Conservation (phyloP, 2,797 vertebrate genomes). For the Smutsia gigantea region DNA sequence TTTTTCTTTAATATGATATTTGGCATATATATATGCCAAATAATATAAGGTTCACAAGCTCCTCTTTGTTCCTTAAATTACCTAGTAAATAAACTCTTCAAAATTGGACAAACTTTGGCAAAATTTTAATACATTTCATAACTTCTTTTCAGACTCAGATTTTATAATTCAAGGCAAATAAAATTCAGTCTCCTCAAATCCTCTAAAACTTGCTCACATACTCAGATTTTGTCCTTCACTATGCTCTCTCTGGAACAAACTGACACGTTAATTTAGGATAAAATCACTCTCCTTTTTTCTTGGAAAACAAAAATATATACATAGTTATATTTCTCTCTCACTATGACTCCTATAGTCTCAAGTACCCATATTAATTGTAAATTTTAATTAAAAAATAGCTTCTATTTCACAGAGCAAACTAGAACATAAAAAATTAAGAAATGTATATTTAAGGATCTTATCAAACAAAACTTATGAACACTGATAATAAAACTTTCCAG, state of each 20-base stretch:
- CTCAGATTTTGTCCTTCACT: neutral
- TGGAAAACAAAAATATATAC: neutral
- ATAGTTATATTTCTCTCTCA: neutral
- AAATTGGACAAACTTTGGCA: slow-evolving; percentile 2
- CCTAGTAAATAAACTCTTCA: slow-evolving; percentile 20
- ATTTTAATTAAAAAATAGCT: slow-evolving; percentile 44
- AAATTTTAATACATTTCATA: neutral
- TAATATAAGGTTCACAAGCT: slow-evolving; percentile 23
- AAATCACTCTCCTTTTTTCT: neutral
- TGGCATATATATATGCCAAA: neutral
- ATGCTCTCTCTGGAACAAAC: neutral
- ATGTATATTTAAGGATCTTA: neutral
- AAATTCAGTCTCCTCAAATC: neutral
- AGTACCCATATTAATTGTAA: neutral
- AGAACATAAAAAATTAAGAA: slow-evolving; percentile 10
- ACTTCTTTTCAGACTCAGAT: slow-evolving; percentile 28
- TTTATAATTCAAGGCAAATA: slow-evolving; percentile 31
- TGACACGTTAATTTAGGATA: neutral
- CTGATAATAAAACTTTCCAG: neutral
- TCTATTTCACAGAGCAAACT: slow-evolving; percentile 7
- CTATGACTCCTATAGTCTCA: neutral
- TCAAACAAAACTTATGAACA: neutral
- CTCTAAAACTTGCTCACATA: neutral
- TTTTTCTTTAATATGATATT: slow-evolving; percentile 1
- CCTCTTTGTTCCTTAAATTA: slow-evolving; percentile 45